Evolutionary conservation across 1,140 invertebrate genomes (phyloP).

Genomic region (Harpegnathos saltator): DNA sequence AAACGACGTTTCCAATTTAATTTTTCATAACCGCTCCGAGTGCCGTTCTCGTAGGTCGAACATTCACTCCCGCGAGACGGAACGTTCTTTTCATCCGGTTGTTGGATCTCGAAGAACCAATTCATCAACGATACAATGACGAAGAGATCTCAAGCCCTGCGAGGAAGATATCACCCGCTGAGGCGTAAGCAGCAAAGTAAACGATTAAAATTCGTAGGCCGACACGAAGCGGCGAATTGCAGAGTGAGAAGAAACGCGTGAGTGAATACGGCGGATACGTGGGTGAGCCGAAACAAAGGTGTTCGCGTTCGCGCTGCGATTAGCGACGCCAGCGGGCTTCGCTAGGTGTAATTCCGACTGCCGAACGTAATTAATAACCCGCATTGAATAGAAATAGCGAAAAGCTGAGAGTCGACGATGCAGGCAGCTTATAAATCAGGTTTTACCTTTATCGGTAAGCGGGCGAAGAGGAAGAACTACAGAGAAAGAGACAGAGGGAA

Average conservation of each 20-base stretch:
- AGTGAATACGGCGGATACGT: not conserved
- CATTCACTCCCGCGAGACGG: too few relatives aligned
- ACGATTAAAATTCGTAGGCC: not conserved
- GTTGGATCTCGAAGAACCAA: too few relatives aligned
- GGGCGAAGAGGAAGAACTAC: slow-evolving; percentile 8
- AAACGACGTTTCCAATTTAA: too few relatives aligned
- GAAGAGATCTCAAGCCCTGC: too few relatives aligned
- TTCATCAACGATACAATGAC: too few relatives aligned
- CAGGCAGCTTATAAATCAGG: slow-evolving; percentile 39
- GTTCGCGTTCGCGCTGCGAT: not conserved
- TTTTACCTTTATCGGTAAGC: slow-evolving; percentile 42
- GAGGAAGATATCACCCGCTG: too few relatives aligned
- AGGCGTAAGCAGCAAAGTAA: too few relatives aligned
- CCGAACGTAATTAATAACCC: slow-evolving; percentile 35
- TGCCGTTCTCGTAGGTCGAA: too few relatives aligned
- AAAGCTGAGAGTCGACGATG: slow-evolving; percentile 6
- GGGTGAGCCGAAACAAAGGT: not conserved
- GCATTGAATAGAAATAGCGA: slow-evolving; percentile 24
- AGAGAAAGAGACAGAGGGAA: too few relatives aligned
- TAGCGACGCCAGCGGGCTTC: not conserved
- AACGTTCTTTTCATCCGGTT: too few relatives aligned
- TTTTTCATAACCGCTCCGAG: too few relatives aligned
- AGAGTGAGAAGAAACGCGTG: not conserved
- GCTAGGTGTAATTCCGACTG: slow-evolving; percentile 37
- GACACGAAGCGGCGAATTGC: not conserved